Conservation (phyloP, 2,888 invertebrate species). For the Leucoma salicis region DNA sequence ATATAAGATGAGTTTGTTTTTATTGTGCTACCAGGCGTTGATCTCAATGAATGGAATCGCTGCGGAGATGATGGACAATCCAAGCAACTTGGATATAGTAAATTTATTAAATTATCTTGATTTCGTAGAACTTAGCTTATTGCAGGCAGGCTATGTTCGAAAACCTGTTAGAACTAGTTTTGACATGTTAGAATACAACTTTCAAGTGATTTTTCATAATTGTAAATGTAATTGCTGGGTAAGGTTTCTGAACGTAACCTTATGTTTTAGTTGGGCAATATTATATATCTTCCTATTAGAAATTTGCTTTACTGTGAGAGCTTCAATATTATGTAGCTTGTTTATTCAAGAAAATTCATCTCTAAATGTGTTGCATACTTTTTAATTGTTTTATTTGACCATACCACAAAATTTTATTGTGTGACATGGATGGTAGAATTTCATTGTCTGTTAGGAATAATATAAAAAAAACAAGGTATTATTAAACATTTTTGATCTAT, state of each 20-base stretch:
- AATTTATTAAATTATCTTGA: conserved; percentile 57
- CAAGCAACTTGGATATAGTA: conserved; percentile 69
- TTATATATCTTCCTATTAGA: conserved; percentile 26
- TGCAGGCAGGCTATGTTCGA: conserved; percentile 77
- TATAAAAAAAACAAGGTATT: too few species aligned
- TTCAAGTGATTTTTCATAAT: too few species aligned
- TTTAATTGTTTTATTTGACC: background rate
- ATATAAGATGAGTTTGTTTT: conserved; percentile 57
- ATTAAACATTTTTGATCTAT: too few species aligned
- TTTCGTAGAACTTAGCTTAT: conserved; percentile 64
- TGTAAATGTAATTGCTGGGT: conserved; percentile 46
- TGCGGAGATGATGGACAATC: conserved; percentile 65
- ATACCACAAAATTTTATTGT: conserved; percentile 9
- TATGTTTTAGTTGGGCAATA: conserved; percentile 27
- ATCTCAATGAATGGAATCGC: conserved; percentile 75
- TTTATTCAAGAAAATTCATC: background rate
- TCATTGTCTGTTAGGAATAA: too few species aligned
- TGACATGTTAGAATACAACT: conserved; percentile 8
- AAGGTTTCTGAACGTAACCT: conserved; percentile 81
- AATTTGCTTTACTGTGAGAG: conserved; percentile 25
- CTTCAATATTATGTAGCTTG: conserved; percentile 27
- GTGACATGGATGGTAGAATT: too few species aligned
- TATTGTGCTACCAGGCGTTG: conserved; percentile 70
- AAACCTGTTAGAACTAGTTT: conserved; percentile 55
- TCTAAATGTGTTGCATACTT: background rate